A percentile compares a stretch with the other conserved stretches of the same genome.
phyloP scores from a whole-genome alignment of 2,797 vertebrate species.

The Silurus aristotelis region DNA sequence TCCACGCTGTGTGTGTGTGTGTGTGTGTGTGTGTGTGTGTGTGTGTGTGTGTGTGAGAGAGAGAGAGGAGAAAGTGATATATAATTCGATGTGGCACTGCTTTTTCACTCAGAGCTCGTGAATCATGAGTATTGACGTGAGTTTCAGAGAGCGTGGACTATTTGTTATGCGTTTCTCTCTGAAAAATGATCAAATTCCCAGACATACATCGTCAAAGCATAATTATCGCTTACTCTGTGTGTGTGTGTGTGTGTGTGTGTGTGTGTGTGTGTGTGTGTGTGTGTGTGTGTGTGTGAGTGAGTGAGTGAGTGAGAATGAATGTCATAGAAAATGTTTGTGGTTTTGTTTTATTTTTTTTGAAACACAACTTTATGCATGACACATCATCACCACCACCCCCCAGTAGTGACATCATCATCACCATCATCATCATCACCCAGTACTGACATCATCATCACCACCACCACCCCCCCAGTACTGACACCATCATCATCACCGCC shows the following conservation, averaged over 20 bases:
- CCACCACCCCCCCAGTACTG: no score
- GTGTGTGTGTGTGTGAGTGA: neutral
- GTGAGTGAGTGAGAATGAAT: conserved; percentile 11
- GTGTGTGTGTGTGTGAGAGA: neutral
- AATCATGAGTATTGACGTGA: conserved; percentile 48
- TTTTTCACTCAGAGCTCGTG: conserved; percentile 51
- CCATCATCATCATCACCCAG: no score
- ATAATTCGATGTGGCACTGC: conserved; percentile 44
- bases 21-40: conserved; percentile 1
- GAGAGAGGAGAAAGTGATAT: conserved; percentile 40
- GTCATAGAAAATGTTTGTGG: conserved; percentile 44
- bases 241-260: conserved; percentile 11
- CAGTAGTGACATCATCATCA: no score
- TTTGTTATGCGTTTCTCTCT: conserved; percentile 48
- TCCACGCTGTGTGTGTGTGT: neutral
- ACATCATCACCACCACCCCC: conserved; percentile 3
- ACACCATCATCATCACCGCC: no score
- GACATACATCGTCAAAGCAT: conserved; percentile 26
- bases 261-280: conserved; percentile 1
- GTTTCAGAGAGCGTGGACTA: conserved; percentile 47
- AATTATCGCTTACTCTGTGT: conserved; percentile 36
- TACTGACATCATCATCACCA: no score
- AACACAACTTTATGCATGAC: conserved; percentile 42
- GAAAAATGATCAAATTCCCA: conserved; percentile 36
- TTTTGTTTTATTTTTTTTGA: conserved; percentile 39